Percentiles rank a stretch among this genome's conserved stretches.
These are phyloP conservation scores for Campopleginae sp. DNA, from an alignment of 2,888 invertebrate genomes.

Conservation along the genomic window DNA sequence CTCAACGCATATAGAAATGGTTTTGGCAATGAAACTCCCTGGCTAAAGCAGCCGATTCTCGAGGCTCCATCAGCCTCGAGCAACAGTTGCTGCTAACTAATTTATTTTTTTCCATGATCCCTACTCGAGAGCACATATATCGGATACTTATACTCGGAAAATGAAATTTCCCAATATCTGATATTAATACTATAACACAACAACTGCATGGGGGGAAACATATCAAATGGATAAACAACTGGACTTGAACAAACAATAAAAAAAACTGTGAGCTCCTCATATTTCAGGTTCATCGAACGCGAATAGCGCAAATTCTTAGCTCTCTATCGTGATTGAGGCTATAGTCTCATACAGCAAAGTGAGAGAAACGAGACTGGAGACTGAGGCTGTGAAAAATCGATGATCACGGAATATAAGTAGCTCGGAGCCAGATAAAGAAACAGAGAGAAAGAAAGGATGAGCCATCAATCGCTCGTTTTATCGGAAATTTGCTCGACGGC, in stretches of 20 bases:
- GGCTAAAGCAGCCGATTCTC: not conserved
- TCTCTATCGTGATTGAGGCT: constrained; percentile 42
- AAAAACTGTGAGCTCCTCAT: not conserved
- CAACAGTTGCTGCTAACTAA: not conserved
- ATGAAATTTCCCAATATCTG: not conserved
- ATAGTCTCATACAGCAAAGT: not conserved
- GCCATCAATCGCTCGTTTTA: constrained; percentile 52
- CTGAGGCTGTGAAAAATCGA: constrained; percentile 48
- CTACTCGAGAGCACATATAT: not conserved
- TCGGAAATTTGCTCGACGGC: constrained; percentile 49
- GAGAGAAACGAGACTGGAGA: constrained; percentile 13
- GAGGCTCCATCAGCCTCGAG: not conserved
- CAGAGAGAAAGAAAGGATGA: constrained; percentile 3
- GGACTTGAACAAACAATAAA: not conserved
- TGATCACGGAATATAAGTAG: constrained; percentile 55
- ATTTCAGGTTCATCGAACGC: constrained; percentile 56
- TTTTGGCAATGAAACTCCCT: not conserved
- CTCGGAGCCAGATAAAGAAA: not conserved
- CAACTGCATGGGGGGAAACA: not conserved
- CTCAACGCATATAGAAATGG: not conserved
- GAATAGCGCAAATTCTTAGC: constrained; percentile 41
- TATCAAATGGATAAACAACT: not conserved
- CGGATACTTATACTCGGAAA: not conserved
- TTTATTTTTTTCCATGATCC: not conserved
- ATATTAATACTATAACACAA: not conserved